Conservation (phyloP, 2,888 invertebrate genomes). For the Nomada ruficornis region DNA sequence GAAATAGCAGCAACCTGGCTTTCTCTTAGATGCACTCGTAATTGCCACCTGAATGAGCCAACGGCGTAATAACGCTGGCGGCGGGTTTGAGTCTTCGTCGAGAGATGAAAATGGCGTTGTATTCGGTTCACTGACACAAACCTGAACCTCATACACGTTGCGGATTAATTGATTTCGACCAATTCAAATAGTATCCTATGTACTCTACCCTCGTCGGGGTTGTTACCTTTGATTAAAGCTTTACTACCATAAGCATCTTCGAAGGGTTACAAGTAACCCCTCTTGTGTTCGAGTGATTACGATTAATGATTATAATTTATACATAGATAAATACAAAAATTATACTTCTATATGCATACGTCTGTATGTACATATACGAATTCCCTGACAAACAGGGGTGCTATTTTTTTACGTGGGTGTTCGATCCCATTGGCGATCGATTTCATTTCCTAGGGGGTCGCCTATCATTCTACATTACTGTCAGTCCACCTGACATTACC, state of each 20-base stretch:
- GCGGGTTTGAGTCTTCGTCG: conserved; percentile 36
- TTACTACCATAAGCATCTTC: conserved; percentile 57
- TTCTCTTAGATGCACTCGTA: conserved; percentile 36
- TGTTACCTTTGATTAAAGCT: conserved; percentile 51
- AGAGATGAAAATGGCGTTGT: conserved; percentile 32
- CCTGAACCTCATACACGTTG: conserved; percentile 32
- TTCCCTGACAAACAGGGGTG: neutral
- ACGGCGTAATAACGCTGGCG: conserved; percentile 33
- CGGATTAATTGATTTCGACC: conserved; percentile 54
- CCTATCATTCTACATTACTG: conserved; percentile 5
- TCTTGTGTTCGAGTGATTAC: conserved; percentile 3
- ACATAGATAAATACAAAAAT: conserved; percentile 41
- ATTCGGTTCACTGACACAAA: conserved; percentile 39
- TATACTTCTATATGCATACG: conserved; percentile 7
- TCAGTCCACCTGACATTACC: neutral
- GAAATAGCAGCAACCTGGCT: conserved; percentile 17
- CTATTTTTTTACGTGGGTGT: neutral
- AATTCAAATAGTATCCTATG: conserved; percentile 3
- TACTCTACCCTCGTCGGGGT: conserved; percentile 17
- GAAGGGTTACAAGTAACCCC: neutral
- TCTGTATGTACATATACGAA: neutral
- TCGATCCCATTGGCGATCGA: conserved; percentile 5
- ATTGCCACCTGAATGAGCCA: conserved; percentile 39
- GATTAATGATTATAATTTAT: conserved; percentile 9
- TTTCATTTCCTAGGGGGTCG: conserved; percentile 36